These are phyloP conservation scores for Percina caprodes DNA, from an alignment of 2,113 vertebrate species.

Conservation along the genomic window DNA sequence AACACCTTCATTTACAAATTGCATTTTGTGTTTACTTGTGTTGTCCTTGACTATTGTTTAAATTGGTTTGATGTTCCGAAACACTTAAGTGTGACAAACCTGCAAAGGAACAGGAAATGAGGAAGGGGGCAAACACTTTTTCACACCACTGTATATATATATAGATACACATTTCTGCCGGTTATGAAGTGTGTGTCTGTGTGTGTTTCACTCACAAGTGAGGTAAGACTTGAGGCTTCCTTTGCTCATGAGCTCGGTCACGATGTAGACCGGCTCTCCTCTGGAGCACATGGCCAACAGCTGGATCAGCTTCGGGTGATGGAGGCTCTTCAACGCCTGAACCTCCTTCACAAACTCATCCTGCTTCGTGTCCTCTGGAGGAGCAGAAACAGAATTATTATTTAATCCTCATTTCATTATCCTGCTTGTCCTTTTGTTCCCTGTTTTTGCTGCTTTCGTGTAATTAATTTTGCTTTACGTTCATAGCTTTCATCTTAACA, in stretches of 20 bases:
- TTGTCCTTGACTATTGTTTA: too few species aligned
- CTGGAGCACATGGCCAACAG: constrained; percentile 90
- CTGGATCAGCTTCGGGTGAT: constrained; percentile 91
- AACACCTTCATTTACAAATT: too few species aligned
- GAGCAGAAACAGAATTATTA: not conserved
- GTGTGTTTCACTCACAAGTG: constrained; percentile 83
- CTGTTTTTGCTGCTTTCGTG: not conserved
- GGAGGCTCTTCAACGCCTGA: constrained; percentile 89
- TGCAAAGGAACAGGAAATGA: too few species aligned
- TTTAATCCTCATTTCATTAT: not conserved
- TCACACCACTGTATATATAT: too few species aligned
- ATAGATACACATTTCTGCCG: too few species aligned
- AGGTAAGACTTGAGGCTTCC: constrained; percentile 93
- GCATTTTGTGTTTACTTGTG: too few species aligned
- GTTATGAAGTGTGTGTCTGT: not conserved
- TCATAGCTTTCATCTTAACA: not conserved
- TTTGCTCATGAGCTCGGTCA: constrained; percentile 93
- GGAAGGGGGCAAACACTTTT: too few species aligned
- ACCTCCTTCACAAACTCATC: constrained; percentile 94
- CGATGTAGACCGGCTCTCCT: constrained; percentile 91
- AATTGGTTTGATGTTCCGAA: too few species aligned
- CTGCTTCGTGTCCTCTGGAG: constrained; percentile 90
- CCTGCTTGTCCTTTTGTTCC: not conserved
- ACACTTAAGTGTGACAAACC: too few species aligned
- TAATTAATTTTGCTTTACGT: not conserved